Evolutionary conservation across 2,888 invertebrate species (phyloP), one percentile per base, ranked within the genome.

Genomic region (Coremacera marginata): DNA sequence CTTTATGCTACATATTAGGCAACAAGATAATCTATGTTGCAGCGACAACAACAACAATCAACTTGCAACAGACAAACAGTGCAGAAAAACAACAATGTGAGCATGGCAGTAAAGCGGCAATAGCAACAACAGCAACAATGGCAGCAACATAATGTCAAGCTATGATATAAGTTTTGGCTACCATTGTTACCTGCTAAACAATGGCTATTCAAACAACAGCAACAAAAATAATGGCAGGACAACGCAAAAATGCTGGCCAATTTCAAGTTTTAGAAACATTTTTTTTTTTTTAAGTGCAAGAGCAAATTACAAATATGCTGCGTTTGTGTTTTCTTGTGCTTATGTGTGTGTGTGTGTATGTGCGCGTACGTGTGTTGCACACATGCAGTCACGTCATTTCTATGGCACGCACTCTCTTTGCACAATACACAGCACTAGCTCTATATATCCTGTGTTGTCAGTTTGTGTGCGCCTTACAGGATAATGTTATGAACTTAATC

Each of bases 401-500:
- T 63, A n/a, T 16, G 63, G 31, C 57, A 19, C 55, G 55, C 22
- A 25, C 57, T 22, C 16, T n/a, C 52, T 27, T 5, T 8, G 11
- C 14, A 44, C 14, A 44, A 44, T 44, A 44, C 14, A 11, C 44
- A 44, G 37, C 44, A 11, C 37, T 37, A n/a, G n/a, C 37, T 5
- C 37, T 37, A 37, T 68, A 22, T 68, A 22, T 11, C 22, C 37
- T 7, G 52, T 19, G 31, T 4, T 57, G 71, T 52, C n/a, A 14
- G 25, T 57, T 5, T 71, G 57, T 57, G 37, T 37, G 31, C 8
- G 71, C 31, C 25, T 37, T 34, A 31, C 65, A 31, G 62, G 19
- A 75, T 70, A 72, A 75, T 75, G 71, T 51, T 52, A 68, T 70
- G 70, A 77, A 77, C 77, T 77, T 75, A 55, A 75, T 70, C 70